Base-by-base conservation (phyloP, 2,797 vertebrate species). In the Arnoldichthys spilopterus region DNA sequence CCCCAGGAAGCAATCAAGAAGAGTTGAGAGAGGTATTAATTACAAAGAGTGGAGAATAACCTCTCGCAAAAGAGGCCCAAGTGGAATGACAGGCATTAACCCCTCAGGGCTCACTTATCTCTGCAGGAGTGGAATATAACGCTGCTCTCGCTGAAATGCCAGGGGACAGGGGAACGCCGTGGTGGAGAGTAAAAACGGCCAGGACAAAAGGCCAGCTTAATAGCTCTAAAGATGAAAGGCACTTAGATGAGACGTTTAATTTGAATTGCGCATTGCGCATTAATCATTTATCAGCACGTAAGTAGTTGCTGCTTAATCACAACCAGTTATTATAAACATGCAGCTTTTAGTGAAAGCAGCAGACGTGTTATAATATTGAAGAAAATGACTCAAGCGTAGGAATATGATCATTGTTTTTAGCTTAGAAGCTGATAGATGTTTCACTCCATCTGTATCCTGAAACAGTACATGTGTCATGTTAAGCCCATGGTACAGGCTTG, bases 71-170 rank as follows among this genome's bases (percentile, higher is more conserved):
- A 67, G 28, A 78, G 74, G 67, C 59, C 69, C 88, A 90, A 91
- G 89, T 88, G 87, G 90, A 89, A 85, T 88, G 91, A 92, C 88
- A 90, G 90, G 88, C 85, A 85, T 91, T 90, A 91, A 91, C 87
- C 90, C 91, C 90, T 86, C 74, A 87, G 90, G 91, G 89, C 86
- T 89, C 90, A 92, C 90, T 92, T 92, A 91, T 88, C 87, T 89
- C 82, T n/a, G 49, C 87, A 63, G 72, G 70, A 74, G 72, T 75
- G 53, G 58, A 77, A 88, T 83, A 86, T 87, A 92, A 90, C 90
- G 88, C 77, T 74, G 82, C 86, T 86, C 86, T 90, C 53, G 83
- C 74, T 77, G 82, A 89, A 85, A 86, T 79, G 80, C 82, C 69
- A 67, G 67, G 79, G 83, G 82, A 90, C 85, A 37, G 30, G 56